Conservation (phyloP, 2,888 invertebrate genomes). For the Lithophane leautieri region DNA sequence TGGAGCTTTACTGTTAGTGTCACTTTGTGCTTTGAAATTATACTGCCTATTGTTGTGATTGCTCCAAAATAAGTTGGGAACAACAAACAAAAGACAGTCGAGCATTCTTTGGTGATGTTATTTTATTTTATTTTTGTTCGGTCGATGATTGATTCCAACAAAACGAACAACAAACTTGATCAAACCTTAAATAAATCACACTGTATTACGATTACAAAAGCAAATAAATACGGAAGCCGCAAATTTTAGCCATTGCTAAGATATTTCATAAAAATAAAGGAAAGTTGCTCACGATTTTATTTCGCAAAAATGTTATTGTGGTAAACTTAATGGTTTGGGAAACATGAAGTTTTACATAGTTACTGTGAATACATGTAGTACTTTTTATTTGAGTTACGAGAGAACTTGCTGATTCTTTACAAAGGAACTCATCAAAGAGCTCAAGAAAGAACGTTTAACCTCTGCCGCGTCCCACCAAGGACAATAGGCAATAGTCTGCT, state of each 20-base stretch:
- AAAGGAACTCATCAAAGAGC: slow-evolving; percentile 65
- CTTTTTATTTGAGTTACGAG: slow-evolving; percentile 46
- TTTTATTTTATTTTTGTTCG: slow-evolving; percentile 26
- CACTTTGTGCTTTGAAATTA: slow-evolving; percentile 49
- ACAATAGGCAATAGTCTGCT: slow-evolving; percentile 77
- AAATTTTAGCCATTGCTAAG: slow-evolving; percentile 39
- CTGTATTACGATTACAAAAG: slow-evolving; percentile 48
- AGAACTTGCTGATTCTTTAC: slow-evolving; percentile 51
- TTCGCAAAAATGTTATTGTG: slow-evolving; percentile 60
- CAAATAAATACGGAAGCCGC: slow-evolving; percentile 46
- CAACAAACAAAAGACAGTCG: slow-evolving; percentile 43
- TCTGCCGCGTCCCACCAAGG: slow-evolving; percentile 69
- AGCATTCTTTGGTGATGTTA: slow-evolving; percentile 30
- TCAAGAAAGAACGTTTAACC: slow-evolving; percentile 60
- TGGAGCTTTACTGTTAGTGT: slow-evolving; percentile 68
- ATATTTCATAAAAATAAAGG: slow-evolving; percentile 62
- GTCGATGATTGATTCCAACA: slow-evolving; percentile 32
- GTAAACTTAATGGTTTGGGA: slow-evolving; percentile 51
- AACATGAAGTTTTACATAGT: slow-evolving; percentile 43
- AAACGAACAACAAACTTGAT: slow-evolving; percentile 23
- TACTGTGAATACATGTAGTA: slow-evolving; percentile 15
- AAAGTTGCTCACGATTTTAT: slow-evolving; percentile 63
- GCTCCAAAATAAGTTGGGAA: slow-evolving; percentile 37
- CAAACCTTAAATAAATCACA: slow-evolving; percentile 40
- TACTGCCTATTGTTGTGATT: slow-evolving; percentile 57